Evolutionary conservation across 2,888 invertebrate species (phyloP).

Genomic region (Drosophila ezoana): DNA sequence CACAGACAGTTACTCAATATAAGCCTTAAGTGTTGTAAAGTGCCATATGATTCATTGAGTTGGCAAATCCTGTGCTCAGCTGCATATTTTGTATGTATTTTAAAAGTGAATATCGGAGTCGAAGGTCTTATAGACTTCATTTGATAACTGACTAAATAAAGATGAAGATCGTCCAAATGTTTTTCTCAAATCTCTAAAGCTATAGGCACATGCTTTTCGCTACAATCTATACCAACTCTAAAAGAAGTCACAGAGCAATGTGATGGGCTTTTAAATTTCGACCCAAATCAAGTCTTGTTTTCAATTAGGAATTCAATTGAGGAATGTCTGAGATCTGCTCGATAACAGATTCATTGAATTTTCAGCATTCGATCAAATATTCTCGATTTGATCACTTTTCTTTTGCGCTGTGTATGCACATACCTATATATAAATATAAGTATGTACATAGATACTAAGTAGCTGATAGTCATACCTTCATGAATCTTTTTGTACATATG

Average conservation of each 20-base stretch:
- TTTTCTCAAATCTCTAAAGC: too few species aligned
- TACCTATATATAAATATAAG: not conserved
- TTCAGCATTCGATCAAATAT: not conserved
- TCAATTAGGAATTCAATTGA: conserved; percentile 7
- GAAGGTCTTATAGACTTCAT: too few species aligned
- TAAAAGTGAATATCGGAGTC: too few species aligned
- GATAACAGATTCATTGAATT: not conserved
- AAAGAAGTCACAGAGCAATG: too few species aligned
- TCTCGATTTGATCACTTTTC: not conserved
- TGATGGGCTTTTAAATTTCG: too few species aligned
- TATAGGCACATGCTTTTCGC: too few species aligned
- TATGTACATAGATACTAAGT: conserved; percentile 22
- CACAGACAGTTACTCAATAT: not conserved
- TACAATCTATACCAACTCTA: too few species aligned
- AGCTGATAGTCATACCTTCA: conserved; percentile 28
- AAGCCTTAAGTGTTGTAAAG: conserved; percentile 4
- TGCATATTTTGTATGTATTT: too few species aligned
- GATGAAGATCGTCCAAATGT: too few species aligned
- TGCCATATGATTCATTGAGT: not conserved
- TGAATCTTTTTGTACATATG: conserved; percentile 4
- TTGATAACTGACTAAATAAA: too few species aligned
- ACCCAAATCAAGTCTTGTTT: conserved; percentile 7
- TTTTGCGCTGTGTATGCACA: conserved; percentile 31
- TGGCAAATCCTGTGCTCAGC: too few species aligned
- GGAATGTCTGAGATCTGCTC: not conserved